phyloP scores from a whole-genome alignment of 35 echinoderm and acorn worm species.

The Patiria miniata region DNA sequence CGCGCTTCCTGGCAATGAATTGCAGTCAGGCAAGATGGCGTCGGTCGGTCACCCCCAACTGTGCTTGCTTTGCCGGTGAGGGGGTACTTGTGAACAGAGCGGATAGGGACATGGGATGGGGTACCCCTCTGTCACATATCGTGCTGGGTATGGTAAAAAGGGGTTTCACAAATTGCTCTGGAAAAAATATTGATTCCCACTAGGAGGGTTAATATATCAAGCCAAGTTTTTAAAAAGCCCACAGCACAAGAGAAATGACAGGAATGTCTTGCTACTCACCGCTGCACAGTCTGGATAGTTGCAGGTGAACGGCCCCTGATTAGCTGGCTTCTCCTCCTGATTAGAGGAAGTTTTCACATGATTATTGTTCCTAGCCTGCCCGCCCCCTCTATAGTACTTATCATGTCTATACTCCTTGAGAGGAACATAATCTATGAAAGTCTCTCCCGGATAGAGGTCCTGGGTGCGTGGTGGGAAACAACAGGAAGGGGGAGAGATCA shows the following conservation, averaged over 20 bases:
- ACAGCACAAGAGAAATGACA: not conserved
- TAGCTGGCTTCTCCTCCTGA: conserved; percentile 67
- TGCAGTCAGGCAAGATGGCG: no score
- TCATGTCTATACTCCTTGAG: conserved; percentile 91
- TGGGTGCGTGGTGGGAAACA: conserved; percentile 40
- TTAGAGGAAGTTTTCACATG: conserved; percentile 80
- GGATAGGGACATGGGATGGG: no score
- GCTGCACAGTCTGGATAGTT: conserved; percentile 82
- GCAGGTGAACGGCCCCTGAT: conserved; percentile 77
- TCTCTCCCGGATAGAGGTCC: conserved; percentile 90
- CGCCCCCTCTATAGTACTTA: conserved; percentile 85
- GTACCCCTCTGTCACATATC: no score
- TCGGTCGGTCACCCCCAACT: no score
- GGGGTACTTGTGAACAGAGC: no score
- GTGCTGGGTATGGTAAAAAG: no score
- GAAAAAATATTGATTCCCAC: no score
- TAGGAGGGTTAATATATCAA: no score
- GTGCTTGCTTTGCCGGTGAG: no score
- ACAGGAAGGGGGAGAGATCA: not conserved
- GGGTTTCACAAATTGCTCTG: no score
- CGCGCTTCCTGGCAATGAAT: no score
- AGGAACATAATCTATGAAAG: conserved; percentile 94
- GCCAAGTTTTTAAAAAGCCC: no score
- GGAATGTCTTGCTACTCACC: conserved; percentile 59
- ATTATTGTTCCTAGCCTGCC: conserved; percentile 67